phyloP scores from a whole-genome alignment of 1,140 invertebrate species.

The Pseudoatta argentina region DNA sequence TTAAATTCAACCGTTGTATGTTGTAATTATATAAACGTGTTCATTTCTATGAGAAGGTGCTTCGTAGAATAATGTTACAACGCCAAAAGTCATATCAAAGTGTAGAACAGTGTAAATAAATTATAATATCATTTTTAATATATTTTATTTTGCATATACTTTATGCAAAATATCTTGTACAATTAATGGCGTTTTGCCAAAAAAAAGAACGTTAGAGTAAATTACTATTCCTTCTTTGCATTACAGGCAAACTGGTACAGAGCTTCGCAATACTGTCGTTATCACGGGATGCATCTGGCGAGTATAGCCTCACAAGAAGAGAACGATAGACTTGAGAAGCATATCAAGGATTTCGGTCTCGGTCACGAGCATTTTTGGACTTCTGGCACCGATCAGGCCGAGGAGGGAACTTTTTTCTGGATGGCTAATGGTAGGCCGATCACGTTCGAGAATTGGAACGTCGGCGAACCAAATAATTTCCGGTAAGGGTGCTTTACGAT shows the following conservation, averaged over 20 bases:
- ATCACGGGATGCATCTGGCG: constrained; percentile 96
- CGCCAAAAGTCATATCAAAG: too few relatives aligned
- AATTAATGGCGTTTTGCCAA: not conserved
- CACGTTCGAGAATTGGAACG: constrained; percentile 97
- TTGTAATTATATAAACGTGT: too few relatives aligned
- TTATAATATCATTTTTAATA: not conserved
- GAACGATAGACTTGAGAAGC: constrained; percentile 94
- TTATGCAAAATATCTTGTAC: not conserved
- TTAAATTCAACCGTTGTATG: too few relatives aligned
- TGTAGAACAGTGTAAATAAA: too few relatives aligned
- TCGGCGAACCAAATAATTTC: constrained; percentile 96
- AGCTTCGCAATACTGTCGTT: constrained; percentile 95
- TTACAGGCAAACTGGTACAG: constrained; percentile 96
- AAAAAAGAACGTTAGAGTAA: not conserved
- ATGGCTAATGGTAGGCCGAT: constrained; percentile 95
- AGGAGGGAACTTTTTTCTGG: constrained; percentile 96
- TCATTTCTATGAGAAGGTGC: too few relatives aligned
- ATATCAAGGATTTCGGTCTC: constrained; percentile 93
- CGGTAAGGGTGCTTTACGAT: constrained; percentile 81
- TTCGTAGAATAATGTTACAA: too few relatives aligned
- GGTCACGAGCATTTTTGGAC: constrained; percentile 97
- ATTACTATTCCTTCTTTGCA: not conserved
- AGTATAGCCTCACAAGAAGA: constrained; percentile 95
- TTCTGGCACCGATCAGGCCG: constrained; percentile 95
- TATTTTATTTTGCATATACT: not conserved